Evolutionary conservation across 2,888 invertebrate genomes (phyloP).

Genomic region (Spilarctia lutea): DNA sequence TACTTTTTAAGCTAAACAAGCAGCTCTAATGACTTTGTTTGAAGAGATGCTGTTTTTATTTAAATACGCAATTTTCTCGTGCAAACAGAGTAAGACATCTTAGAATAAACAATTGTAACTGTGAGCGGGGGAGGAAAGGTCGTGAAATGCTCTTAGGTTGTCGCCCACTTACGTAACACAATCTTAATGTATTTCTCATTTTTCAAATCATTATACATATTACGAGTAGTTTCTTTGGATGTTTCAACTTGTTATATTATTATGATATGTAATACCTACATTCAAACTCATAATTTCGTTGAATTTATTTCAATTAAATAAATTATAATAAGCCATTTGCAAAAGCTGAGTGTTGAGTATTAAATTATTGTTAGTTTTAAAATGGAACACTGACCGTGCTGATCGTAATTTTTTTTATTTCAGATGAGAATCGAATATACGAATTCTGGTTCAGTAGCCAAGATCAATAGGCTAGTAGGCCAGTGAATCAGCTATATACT

Average conservation of each 20-base stretch:
- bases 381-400: too few relatives aligned
- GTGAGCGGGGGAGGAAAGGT: slow-evolving; percentile 24
- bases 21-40: slow-evolving; percentile 27
- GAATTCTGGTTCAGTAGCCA: too few relatives aligned
- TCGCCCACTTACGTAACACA: not conserved
- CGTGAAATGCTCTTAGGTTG: slow-evolving; percentile 7
- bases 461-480: too few relatives aligned
- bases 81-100: slow-evolving; percentile 25
- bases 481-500: not conserved
- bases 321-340: too few relatives aligned
- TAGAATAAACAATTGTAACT: slow-evolving; percentile 21
- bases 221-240: too few relatives aligned
- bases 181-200: not conserved
- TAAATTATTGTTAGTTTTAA: too few relatives aligned
- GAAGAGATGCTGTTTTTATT: slow-evolving; percentile 26
- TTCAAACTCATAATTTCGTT: not conserved
- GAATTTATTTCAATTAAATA: too few relatives aligned
- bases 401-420: not conserved
- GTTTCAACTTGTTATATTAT: too few relatives aligned
- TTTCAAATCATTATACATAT: not conserved
- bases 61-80: slow-evolving; percentile 33
- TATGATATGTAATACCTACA: not conserved
- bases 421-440: too few relatives aligned
- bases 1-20: slow-evolving; percentile 11
- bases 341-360: too few relatives aligned